A percentile compares a stretch with the other conserved stretches of the same genome.
phyloP scores from a whole-genome alignment of 2,888 invertebrate species.

The Limenitis camilla region DNA sequence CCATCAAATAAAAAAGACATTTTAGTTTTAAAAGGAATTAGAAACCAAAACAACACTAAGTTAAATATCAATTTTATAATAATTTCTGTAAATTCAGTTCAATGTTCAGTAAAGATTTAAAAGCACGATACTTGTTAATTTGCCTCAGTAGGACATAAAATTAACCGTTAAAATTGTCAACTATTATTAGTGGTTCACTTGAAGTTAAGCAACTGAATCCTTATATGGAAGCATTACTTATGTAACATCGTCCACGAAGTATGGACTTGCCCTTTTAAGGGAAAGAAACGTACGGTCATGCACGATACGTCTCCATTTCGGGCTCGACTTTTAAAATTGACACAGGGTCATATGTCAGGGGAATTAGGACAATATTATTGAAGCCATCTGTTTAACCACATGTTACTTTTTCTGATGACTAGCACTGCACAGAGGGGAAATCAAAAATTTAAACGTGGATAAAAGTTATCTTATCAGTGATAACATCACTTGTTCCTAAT shows the following conservation, averaged over 20 bases:
- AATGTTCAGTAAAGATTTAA: too few species aligned
- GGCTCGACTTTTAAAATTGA: constrained; percentile 62
- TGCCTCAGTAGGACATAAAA: not conserved
- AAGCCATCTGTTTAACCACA: constrained; percentile 22
- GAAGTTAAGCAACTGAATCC: constrained; percentile 40
- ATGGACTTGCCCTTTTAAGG: constrained; percentile 64
- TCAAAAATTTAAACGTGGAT: constrained; percentile 16
- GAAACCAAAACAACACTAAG: too few species aligned
- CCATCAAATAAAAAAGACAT: too few species aligned
- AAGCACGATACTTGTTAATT: not conserved
- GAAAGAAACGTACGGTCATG: constrained; percentile 52
- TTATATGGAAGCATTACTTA: constrained; percentile 62
- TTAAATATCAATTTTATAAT: too few species aligned
- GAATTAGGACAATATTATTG: constrained; percentile 34
- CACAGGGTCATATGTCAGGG: constrained; percentile 68
- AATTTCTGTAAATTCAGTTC: too few species aligned
- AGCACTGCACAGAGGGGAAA: not conserved
- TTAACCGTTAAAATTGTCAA: constrained; percentile 6
- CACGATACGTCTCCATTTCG: constrained; percentile 59
- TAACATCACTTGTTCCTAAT: constrained; percentile 10
- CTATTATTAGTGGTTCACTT: constrained; percentile 18
- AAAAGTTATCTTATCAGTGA: constrained; percentile 24
- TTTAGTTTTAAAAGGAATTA: too few species aligned
- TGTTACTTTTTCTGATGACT: constrained; percentile 14
- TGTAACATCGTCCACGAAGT: constrained; percentile 58